phyloP scores from a whole-genome alignment of 2,113 vertebrate species.

The Peromyscus californicus region DNA sequence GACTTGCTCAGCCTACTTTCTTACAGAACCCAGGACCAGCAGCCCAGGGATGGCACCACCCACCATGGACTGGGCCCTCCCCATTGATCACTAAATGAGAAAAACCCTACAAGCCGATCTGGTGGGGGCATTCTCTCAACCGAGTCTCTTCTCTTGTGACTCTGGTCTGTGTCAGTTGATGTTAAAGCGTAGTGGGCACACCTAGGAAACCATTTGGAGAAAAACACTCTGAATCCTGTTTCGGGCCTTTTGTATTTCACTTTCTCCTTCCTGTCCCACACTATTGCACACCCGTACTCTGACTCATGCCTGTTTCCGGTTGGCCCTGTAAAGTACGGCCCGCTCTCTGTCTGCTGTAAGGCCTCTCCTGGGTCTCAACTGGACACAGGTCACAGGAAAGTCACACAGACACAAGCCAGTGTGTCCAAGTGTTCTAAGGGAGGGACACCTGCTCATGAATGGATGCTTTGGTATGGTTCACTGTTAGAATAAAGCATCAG shows the following conservation, averaged over 20 bases:
- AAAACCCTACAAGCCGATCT: background rate
- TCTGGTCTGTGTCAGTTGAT: background rate
- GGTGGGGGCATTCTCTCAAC: background rate
- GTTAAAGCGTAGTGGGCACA: background rate
- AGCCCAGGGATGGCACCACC: background rate
- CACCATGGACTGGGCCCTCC: background rate
- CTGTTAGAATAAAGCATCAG: background rate
- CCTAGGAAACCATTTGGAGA: background rate
- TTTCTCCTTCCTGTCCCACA: background rate
- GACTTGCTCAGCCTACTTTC: background rate
- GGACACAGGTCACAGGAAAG: background rate
- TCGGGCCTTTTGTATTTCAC: background rate
- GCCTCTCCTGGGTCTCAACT: background rate
- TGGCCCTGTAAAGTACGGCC: background rate
- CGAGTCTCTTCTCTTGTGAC: background rate
- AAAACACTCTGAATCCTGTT: background rate
- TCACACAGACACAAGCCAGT: background rate
- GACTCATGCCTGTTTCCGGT: background rate
- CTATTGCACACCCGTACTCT: background rate
- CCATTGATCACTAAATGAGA: background rate
- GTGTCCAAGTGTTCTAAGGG: background rate
- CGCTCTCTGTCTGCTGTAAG: background rate
- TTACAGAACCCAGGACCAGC: background rate
- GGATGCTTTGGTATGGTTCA: background rate
- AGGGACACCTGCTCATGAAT: background rate